Percentiles rank a stretch among this genome's conserved stretches.
Evolutionary conservation across 2,888 invertebrate genomes (phyloP).

Genomic region (Nomada ferruginata): DNA sequence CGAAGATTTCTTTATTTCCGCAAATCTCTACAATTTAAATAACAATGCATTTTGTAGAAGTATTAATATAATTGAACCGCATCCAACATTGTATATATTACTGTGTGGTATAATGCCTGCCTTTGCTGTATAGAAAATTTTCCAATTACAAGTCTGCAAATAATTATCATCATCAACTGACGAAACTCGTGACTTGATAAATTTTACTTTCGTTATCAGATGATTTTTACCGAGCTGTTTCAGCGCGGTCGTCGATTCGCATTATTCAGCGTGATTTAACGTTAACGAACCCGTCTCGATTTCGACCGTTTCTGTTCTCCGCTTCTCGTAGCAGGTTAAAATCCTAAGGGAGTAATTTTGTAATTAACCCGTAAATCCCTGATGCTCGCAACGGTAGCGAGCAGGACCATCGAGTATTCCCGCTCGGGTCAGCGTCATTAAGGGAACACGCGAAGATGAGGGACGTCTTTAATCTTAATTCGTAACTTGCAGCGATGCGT

Average conservation of each 20-base stretch:
- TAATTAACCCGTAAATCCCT: conserved; percentile 66
- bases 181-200: background rate
- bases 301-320: conserved; percentile 34
- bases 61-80: too few species aligned
- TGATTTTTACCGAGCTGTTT: conserved; percentile 11
- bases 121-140: background rate
- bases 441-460: conserved; percentile 61
- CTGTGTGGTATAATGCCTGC: too few species aligned
- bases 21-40: too few species aligned
- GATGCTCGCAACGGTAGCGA: conserved; percentile 65
- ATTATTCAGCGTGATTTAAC: conserved; percentile 60
- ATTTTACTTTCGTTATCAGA: background rate
- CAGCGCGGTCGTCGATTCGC: conserved; percentile 34
- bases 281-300: conserved; percentile 65
- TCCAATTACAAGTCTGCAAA: background rate
- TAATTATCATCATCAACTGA: background rate
- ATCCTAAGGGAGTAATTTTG: conserved; percentile 73
- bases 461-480: conserved; percentile 68
- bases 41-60: too few species aligned
- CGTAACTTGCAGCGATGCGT: conserved; percentile 29
- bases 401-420: conserved; percentile 61
- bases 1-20: too few species aligned
- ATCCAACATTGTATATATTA: too few species aligned
- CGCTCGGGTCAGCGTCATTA: conserved; percentile 59
- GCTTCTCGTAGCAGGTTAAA: conserved; percentile 48